Percentiles rank a stretch among this genome's conserved stretches.
Evolutionary conservation across 2,113 vertebrate species (phyloP).

Genomic region (Vombatus ursinus): DNA sequence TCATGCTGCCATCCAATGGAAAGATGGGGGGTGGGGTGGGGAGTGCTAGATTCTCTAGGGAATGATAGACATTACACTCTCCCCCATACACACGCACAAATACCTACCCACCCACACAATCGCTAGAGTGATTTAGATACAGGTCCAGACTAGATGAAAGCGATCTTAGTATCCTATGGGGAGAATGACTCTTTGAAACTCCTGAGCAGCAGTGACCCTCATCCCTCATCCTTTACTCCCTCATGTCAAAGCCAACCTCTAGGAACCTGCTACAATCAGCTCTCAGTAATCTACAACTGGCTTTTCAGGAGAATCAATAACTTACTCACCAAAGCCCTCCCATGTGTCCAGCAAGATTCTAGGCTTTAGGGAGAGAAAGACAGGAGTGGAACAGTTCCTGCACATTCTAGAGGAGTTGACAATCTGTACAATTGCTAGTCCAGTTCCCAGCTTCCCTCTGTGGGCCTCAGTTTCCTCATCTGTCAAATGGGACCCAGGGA

Average conservation of each 20-base stretch:
- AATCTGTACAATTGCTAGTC: neutral
- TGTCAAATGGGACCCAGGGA: too few relatives aligned
- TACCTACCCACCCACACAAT: neutral
- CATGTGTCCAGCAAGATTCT: neutral
- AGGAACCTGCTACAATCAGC: neutral
- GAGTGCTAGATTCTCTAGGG: neutral
- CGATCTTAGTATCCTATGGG: neutral
- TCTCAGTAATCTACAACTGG: neutral
- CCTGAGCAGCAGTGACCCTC: neutral
- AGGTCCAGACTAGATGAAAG: neutral
- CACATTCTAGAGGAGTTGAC: neutral
- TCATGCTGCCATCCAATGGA: neutral
- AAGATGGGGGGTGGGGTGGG: neutral
- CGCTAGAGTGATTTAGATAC: neutral
- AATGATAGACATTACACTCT: neutral
- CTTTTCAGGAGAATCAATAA: neutral
- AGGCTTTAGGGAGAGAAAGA: neutral
- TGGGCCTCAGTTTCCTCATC: neutral
- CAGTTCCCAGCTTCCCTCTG: neutral
- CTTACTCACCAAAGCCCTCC: neutral
- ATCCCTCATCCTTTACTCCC: neutral
- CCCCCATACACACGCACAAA: neutral
- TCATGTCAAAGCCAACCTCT: neutral
- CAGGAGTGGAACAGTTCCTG: neutral
- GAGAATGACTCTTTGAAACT: neutral